Base-by-base conservation (phyloP, 2,888 invertebrate genomes). In the Platycheirus albimanus region DNA sequence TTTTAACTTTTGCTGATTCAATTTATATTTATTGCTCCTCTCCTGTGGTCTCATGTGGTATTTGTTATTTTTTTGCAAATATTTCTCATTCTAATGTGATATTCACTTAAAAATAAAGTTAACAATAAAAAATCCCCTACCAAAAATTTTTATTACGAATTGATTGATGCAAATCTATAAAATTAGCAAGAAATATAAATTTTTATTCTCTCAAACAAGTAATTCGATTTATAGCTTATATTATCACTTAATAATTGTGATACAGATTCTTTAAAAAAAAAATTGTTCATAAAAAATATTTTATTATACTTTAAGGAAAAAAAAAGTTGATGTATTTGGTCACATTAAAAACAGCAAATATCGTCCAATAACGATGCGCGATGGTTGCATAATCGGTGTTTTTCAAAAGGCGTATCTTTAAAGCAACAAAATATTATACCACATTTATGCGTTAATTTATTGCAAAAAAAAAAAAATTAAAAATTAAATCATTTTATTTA, bases 121-220 rank as follows among this genome's bases (percentile, higher is more conserved):
- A 28, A n/a, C n/a, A 10, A 30, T 1, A 51, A 51, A 51, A 51
- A 52, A 52, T 52, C 3, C 51, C 30, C 30, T 10, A 10, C 7
- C n/a, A 56, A 70, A n/a, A n/a, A n/a, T n/a, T n/a, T n/a, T 47
- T 38, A 70, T 36, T 49, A 30, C 17, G 30, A 30, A 58, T 70
- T 70, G 70, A 70, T 70, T 49, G 49, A 70, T 69, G 56, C 30
- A 56, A 56, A 47, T 56, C 19, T 47, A 43, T 36, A 33, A 63
- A n/a, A 63, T 47, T 63, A 63, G 17, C 63, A 30, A 30, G 17
- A 17, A 52, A 5, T 52, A 17, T 51, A 15, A 4, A 51, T 30
- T 51, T 11, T 3, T 13, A 30, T 30, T 51, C 24, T 49, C 13
- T 28, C 49, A 24, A 49, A 20, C 11, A 38, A 15, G 13, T 38